Evolutionary conservation across 92 coral and sea anemone genomes (phyloP), one percentile per base, ranked within the genome.

Genomic region (Porites evermanni): DNA sequence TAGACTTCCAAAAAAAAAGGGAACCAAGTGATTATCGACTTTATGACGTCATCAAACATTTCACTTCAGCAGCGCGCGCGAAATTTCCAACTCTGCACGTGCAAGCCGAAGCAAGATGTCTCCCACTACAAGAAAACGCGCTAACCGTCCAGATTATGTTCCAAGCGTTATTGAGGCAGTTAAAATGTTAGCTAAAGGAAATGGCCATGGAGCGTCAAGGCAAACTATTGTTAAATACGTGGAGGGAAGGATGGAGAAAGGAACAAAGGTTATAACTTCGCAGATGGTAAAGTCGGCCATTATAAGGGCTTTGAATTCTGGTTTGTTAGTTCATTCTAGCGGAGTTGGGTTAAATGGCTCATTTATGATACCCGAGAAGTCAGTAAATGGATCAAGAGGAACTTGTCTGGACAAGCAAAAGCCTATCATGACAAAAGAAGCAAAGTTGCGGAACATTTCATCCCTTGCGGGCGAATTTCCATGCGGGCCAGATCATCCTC

Each of bases 261-360:
- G 23, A 56, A 77, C 53, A 67, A 77, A 83, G 75, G 64, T 53
- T 47, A 67, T 13, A 67, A 50, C 72, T 14, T 72, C 73, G 50
- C 73, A 70, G 19, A 72, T 86, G 56, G 91, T 91, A 24, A 95
- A 92, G 64, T 72, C 90, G 50, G 96, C 98, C 13, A 78, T 95
- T 9, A 72, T 78, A n/a, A 73, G 74, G 23, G 98, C 98, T 4
- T 44, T 95, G 3, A 75, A 76, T 26, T 53, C 77, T 70, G 98
- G 98, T 50, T 74, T 93, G 47, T 80, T 95, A 53, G 83, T 88
- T 50, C 90, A 89, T 23, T 79, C 88, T 9, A 79, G 89, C 17
- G 98, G 98, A 12, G 76, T 89, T 53, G 98, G 98, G 8, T 75
- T 95, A 23, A 95, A 95, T 65, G 98, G 98, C 12, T 93, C 98